phyloP scores from a whole-genome alignment of 2,113 vertebrate genomes.

The Malurus alboscapulatus region DNA sequence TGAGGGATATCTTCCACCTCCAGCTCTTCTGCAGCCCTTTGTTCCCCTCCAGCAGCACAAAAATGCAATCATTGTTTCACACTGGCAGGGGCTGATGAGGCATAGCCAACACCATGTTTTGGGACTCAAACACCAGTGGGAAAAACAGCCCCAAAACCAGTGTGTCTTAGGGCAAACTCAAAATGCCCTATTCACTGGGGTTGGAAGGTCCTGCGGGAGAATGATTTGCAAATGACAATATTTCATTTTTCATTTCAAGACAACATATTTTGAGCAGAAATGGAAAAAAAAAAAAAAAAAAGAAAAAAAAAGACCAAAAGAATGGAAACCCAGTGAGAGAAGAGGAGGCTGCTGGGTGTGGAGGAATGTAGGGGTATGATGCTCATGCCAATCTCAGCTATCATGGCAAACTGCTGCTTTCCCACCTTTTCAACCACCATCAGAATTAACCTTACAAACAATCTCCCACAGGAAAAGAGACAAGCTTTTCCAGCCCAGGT shows the following conservation, averaged over 20 bases:
- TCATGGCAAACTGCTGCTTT: neutral
- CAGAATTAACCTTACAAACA: neutral
- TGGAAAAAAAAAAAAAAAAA: neutral
- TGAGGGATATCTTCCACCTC: neutral
- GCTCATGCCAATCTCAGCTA: neutral
- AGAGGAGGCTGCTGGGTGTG: neutral
- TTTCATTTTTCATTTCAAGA: neutral
- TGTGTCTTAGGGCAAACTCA: rapidly evolving
- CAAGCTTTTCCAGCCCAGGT: neutral
- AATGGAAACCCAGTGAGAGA: neutral
- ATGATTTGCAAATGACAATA: neutral
- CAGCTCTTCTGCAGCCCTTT: neutral
- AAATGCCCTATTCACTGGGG: rapidly evolving
- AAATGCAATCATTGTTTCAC: neutral
- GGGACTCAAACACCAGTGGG: neutral
- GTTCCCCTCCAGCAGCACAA: neutral
- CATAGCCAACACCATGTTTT: neutral
- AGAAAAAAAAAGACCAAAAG: neutral
- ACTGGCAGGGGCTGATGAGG: neutral
- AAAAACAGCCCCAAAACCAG: neutral
- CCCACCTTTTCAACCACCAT: neutral
- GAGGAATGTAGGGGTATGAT: neutral
- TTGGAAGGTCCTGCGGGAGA: neutral
- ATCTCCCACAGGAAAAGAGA: neutral
- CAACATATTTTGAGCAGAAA: neutral